A percentile compares a stretch with the other conserved stretches of the same genome.
Conservation (phyloP, 2,113 vertebrate species). For the Bambusicola thoracicus region DNA sequence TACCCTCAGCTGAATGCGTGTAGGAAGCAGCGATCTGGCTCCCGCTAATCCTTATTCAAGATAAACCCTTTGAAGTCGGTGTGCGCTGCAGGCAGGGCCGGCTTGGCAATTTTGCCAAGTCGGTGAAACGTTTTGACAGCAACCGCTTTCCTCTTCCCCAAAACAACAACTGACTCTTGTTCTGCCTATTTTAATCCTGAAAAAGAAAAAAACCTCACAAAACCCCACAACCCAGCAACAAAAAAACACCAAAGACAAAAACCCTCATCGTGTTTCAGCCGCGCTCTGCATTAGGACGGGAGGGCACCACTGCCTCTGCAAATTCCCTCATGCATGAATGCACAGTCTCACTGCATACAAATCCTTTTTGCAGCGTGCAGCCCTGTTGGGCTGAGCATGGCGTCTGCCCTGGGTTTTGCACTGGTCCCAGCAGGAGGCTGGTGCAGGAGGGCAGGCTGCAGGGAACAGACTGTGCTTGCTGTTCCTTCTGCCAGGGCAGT, state of each 20-base stretch:
- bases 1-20: not conserved
- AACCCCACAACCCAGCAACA: not conserved
- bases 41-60: constrained; percentile 33
- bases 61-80: constrained; percentile 50
- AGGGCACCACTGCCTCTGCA: not conserved
- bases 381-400: not conserved
- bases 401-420: not conserved
- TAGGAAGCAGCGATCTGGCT: constrained; percentile 37
- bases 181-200: constrained; percentile 23
- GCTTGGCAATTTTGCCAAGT: constrained; percentile 42
- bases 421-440: not conserved
- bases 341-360: not conserved
- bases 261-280: not conserved
- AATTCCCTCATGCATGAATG: not conserved
- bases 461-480: not conserved
- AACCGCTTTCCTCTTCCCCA: constrained; percentile 33
- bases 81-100: constrained; percentile 9
- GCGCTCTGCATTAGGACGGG: not conserved
- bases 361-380: not conserved
- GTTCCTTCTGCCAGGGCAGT: not conserved
- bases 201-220: not conserved
- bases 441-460: not conserved
- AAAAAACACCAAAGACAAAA: not conserved
- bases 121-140: constrained; percentile 55
- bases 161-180: constrained; percentile 47